Conservation (phyloP, 2,888 invertebrate species). For the Bugula neritina region DNA sequence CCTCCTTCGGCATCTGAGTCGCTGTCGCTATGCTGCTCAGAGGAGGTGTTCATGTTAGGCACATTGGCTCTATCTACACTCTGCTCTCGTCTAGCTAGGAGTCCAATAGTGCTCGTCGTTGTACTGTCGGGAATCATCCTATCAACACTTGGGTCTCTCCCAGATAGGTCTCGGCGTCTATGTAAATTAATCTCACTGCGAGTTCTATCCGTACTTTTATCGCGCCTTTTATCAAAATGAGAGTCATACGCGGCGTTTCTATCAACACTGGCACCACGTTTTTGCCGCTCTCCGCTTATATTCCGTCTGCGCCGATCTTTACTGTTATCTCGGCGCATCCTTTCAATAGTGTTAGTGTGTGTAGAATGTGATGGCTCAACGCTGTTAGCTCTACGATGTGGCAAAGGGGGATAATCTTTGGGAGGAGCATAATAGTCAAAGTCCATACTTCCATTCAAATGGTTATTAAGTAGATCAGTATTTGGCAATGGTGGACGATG, state of each 20-base stretch:
- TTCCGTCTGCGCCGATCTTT: conserved; percentile 19
- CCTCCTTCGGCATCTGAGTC: conserved; percentile 31
- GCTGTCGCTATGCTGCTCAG: not conserved
- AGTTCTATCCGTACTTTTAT: conserved; percentile 22
- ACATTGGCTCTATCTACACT: not conserved
- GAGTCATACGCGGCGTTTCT: not conserved
- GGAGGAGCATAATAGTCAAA: not conserved
- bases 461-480: not conserved
- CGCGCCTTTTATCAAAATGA: not conserved
- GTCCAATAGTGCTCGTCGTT: not conserved
- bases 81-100: not conserved
- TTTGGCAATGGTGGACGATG: conserved; percentile 38
- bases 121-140: not conserved
- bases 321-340: not conserved
- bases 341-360: not conserved
- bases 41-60: not conserved
- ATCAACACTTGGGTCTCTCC: not conserved
- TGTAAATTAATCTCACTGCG: conserved; percentile 19
- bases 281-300: conserved; percentile 7
- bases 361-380: conserved; percentile 1
- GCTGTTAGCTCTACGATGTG: not conserved
- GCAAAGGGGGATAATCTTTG: not conserved
- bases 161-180: not conserved
- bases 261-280: conserved; percentile 7
- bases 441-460: conserved; percentile 3